Evolutionary conservation across 2,113 vertebrate genomes (phyloP), one percentile per base, ranked within the genome.

Genomic region (Brachirus orientalis): DNA sequence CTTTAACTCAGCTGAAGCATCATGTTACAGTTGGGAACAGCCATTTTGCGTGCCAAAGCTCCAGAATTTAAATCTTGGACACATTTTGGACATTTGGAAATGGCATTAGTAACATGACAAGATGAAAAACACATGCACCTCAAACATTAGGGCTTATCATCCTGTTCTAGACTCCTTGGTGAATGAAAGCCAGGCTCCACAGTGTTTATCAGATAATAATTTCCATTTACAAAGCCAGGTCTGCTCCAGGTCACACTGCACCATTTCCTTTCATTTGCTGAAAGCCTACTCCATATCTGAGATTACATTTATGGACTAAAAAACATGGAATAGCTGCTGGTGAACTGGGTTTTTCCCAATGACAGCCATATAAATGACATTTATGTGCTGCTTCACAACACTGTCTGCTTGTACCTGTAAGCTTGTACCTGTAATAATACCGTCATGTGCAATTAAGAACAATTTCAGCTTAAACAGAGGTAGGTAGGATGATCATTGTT

Each of bases 161-260:
- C n/a, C 33, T 55, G n/a, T 53, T 6, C 28, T 7, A 45, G 8
- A 20, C 12, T 41, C 20, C 8, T 19, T 10, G 19, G 3, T 59
- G 18, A 38, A 10, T 10, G n/a, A 14, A 40, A 8, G 10, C 22
- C 18, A 11, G 44, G 37, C 28, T 37, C 38, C 12, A 55, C 37
- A 51, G 12, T 19, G 18, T 22, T 19, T 52, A 43, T 57, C 36
- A 59, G 52, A 58, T 58, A 18, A 43, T 6, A 37, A 18, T 55
- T 41, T 78, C 22, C 60, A 60, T 54, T 35, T 52, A 60, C 44
- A 65, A 61, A 60, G 46, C 10, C 22, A 68, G 57, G 44, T 4
- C 37, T 62, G n/a, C n/a, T 38, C 20, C 13, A 20, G 40, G 7
- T 35, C 36, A 63, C 11, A 43, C 36, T n/a, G 4, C 18, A 45